Evolutionary conservation across 2,113 vertebrate genomes (phyloP), one percentile per base, ranked within the genome.

Genomic region (Sander lucioperca): DNA sequence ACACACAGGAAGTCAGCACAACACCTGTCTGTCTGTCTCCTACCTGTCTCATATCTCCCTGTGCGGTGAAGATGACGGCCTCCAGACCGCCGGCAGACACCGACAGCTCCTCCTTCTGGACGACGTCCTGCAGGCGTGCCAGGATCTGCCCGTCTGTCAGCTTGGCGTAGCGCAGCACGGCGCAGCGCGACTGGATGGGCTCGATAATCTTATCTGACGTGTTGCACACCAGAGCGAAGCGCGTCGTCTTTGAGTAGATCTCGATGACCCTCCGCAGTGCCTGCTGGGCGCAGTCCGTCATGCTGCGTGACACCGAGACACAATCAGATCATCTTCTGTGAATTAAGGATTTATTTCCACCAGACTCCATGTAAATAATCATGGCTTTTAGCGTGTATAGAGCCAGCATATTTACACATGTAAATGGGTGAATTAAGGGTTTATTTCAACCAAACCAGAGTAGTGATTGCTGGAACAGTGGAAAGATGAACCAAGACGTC

Each of bases 221-320:
- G 0, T 99, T 99, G 73, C 98, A 99, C 0, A 98, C 98, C 0
- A 99, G 95, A 0, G 98, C 98, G 0, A 99, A 99, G 69, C 98
- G 97, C 0, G 98, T 99, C 0, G 98, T 99, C 89, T 98, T 99
- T 5, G 98, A 99, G 90, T 99, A 99, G 82, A 99, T 98, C 86
- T 99, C 98, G 98, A 99, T 99, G 57, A 98, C 99, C 83, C 98
- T 96, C 79, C 98, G 96, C 84, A 99, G 30, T 0, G 98, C 98
- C 86, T 99, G 98, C 94, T 99, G 98, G 6, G 98, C 98, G 14
- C 98, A 98, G 16, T 99, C 98, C 0, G 98, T 99, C 98, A 99
- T 99, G 90, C 98, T 27, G 27, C 1, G 27, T 1, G 27, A 27
- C 27, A 27, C 27, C 27, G 27, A 27, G 27, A 27, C 27, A 27